These are phyloP conservation scores for Morinoia aosen DNA, from an alignment of 2,888 invertebrate genomes.

Conservation along the genomic window DNA sequence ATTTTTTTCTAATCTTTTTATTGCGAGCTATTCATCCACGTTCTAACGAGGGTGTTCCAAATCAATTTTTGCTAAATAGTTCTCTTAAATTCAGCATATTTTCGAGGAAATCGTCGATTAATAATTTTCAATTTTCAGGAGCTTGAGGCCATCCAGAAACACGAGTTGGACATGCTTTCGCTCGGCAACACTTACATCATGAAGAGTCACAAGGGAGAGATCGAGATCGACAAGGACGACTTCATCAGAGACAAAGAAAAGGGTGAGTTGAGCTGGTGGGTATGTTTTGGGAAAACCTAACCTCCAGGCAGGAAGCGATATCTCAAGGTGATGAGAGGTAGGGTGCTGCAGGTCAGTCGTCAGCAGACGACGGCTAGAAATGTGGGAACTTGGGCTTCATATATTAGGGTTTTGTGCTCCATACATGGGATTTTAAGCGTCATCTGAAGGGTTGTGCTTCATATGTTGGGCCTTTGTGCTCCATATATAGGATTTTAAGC, in stretches of 20 bases:
- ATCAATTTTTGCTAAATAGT: not conserved
- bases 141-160: slow-evolving; percentile 89
- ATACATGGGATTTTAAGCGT: no score
- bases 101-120: not conserved
- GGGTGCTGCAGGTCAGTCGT: not conserved
- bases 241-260: slow-evolving; percentile 64
- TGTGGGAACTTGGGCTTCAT: no score
- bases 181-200: slow-evolving; percentile 86
- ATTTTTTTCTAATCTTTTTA: not conserved
- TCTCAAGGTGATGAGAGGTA: not conserved
- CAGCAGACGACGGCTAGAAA: not conserved
- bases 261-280: slow-evolving; percentile 22
- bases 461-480: no score
- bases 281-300: not conserved
- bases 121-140: slow-evolving; percentile 72
- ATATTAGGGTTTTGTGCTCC: no score
- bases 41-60: not conserved
- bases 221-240: slow-evolving; percentile 73
- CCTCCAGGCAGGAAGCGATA: not conserved
- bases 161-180: slow-evolving; percentile 85
- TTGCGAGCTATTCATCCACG: not conserved
- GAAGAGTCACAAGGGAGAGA: slow-evolving; percentile 94
- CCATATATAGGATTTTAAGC: no score
- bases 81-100: not conserved
- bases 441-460: no score